A percentile compares a stretch with the other conserved stretches of the same genome.
Conservation (phyloP, 2,888 invertebrate genomes). For the Melanchra persicariae region DNA sequence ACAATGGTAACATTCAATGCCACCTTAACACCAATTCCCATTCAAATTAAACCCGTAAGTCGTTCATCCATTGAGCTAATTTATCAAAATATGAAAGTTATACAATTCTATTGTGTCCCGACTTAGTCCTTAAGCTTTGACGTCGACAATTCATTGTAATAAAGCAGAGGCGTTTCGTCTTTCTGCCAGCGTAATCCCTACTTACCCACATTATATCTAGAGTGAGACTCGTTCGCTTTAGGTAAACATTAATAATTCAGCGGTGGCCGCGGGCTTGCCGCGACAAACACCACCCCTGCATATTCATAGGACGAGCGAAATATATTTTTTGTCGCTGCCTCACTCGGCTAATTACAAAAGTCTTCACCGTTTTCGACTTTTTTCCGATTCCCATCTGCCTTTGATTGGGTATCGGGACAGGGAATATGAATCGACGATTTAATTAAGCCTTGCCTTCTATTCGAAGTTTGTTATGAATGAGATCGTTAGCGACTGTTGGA, state of each 20-base stretch:
- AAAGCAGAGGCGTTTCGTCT: conserved; percentile 55
- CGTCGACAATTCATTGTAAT: conserved; percentile 61
- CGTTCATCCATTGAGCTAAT: conserved; percentile 56
- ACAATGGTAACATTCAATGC: conserved; percentile 21
- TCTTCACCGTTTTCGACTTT: conserved; percentile 76
- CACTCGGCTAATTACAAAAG: conserved; percentile 72
- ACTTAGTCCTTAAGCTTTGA: conserved; percentile 55
- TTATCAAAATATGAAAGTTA: conserved; percentile 56
- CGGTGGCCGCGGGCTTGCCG: conserved; percentile 49
- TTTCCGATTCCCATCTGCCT: conserved; percentile 68
- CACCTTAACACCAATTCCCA: conserved; percentile 26
- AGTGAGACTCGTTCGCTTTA: conserved; percentile 64
- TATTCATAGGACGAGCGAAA: conserved; percentile 70
- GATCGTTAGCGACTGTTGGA: conserved; percentile 66
- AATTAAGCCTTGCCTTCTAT: conserved; percentile 71
- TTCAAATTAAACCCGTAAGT: conserved; percentile 54
- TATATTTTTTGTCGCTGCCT: conserved; percentile 64
- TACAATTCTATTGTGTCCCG: conserved; percentile 59
- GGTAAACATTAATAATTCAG: conserved; percentile 78
- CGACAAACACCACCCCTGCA: conserved; percentile 68
- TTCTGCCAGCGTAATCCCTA: conserved; percentile 60
- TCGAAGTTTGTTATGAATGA: conserved; percentile 66
- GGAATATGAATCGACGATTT: conserved; percentile 79
- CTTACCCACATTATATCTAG: conserved; percentile 62
- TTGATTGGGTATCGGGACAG: conserved; percentile 70